Evolutionary conservation across 2,888 invertebrate genomes (phyloP).

Genomic region (Drosophila nr. perissopoda): DNA sequence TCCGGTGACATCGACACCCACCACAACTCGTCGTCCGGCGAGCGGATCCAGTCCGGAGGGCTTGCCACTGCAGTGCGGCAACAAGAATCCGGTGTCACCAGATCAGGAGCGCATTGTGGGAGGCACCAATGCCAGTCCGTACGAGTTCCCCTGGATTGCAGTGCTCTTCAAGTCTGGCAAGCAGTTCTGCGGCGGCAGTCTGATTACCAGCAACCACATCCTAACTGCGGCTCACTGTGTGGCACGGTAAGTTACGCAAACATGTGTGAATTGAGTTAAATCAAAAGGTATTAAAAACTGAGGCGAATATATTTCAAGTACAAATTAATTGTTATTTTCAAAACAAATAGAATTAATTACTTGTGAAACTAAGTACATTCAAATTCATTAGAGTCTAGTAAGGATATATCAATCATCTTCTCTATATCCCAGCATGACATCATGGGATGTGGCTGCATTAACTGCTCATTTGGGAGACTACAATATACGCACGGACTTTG

Average conservation of each 20-base stretch:
- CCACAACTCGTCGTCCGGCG: slow-evolving; percentile 74
- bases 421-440: slow-evolving; percentile 89
- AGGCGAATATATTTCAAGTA: not conserved
- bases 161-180: slow-evolving; percentile 93
- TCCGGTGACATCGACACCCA: slow-evolving; percentile 38
- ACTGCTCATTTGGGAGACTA: slow-evolving; percentile 93
- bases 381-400: not conserved
- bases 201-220: slow-evolving; percentile 91
- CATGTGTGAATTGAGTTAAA: not conserved
- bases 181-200: slow-evolving; percentile 95
- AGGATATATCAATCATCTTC: not conserved
- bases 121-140: slow-evolving; percentile 91
- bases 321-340: too few relatives aligned
- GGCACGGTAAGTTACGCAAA: slow-evolving; percentile 89
- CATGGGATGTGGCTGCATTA: slow-evolving; percentile 93
- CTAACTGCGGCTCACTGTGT: slow-evolving; percentile 95
- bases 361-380: not conserved
- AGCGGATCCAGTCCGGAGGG: slow-evolving; percentile 61
- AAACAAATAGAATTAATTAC: not conserved
- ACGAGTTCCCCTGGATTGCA: slow-evolving; percentile 95
- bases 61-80: slow-evolving; percentile 87
- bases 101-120: slow-evolving; percentile 94
- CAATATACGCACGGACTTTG: slow-evolving; percentile 91
- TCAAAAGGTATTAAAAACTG: not conserved
- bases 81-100: slow-evolving; percentile 89